Evolutionary conservation across 92 coral and sea anemone species (phyloP), one percentile per base, ranked within the genome.

Genomic region (Scolanthus callimorphus): DNA sequence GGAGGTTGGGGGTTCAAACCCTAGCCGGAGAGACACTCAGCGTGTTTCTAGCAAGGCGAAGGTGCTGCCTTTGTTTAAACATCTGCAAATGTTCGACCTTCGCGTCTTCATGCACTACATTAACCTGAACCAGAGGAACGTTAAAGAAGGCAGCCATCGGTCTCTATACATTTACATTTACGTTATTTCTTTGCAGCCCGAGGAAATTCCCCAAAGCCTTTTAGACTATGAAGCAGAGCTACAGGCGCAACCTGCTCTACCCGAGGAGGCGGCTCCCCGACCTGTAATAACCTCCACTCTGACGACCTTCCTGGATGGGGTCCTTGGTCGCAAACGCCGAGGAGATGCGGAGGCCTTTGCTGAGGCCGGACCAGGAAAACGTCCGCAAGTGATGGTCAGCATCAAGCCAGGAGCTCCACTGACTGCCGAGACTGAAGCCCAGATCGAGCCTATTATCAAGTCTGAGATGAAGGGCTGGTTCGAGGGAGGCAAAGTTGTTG

Each of bases 401-500:
- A 69, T 94, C 38, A 79, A 79, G 45, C 79, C 94, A 19, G 97
- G 87, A 29, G 55, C 70, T 15, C 77, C 89, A 29, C 80, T 94
- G 12, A 59, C 86, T n/a, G 57, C 88, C 22, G 90, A 94, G 38
- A 81, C 83, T 22, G 99, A 94, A 60, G 77, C 74, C 39, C 74
- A 85, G 74, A 84, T 94, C 48, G 97, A 86, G 49, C 97, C 99
- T 3, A 94, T 94, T 64, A 83, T 94, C 58, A 90, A 94, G 66
- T 89, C 99, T 0, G 99, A 94, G 74, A 89, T 94, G 46, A 81
- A 88, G 27, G 82, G 95, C 9, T 94, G 99, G 99, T 84, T 94
- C 25, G 94, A 90, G 57, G 74, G 86, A 12, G 98, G 96, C 25
- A 89, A 67, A 31, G 99, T 85, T 11, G 85, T 81, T 27, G 62